Base-by-base conservation (phyloP, 1,140 invertebrate species). In the Pachypsylla venusta region DNA sequence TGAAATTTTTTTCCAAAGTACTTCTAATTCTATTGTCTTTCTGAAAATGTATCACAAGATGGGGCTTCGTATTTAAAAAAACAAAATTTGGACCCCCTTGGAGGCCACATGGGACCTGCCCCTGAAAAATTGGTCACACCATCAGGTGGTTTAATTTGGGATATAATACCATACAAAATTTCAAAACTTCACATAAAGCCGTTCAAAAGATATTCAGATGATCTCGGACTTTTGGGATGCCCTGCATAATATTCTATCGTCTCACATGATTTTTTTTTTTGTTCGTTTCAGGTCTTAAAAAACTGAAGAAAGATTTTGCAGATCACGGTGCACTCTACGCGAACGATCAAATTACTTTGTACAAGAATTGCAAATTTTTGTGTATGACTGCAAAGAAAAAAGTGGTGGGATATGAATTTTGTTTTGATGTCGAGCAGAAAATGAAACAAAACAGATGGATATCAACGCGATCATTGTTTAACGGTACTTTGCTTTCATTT, bases 401-500 rank as follows among this genome's bases (percentile, higher is more conserved):
- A n/a, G 42, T 48, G 4, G 42, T 48, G n/a, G 42, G 42, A 5
- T 48, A 48, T 48, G 42, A 48, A 3, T 48, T 48, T 24, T 55
- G 54, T 55, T 26, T 55, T 55, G 54, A 55, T 55, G 54, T 14
- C 3, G 10, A 60, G 7, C 70, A 64, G 63, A 68, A 68, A 58
- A 62, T 67, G 27, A 74, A 74, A 0, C 78, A 80, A 65, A 71
- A 80, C 16, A 4, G n/a, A 48, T 10, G 42, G 42, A 48, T 7
- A 19, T 16, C 42, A n/a, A 48, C 42, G 5, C 5, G 42, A n/a
- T 48, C 42, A 54, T 76, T 89, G 20, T 75, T 87, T 65, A 80
- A 71, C 69, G 86, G 86, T 1, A 81, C 83, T 0, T 68, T 90
- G 13, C 63, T 89, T 0, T 79, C 82, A 61, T 76, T 90, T 20